These are phyloP conservation scores for Eulacestoma nigropectus DNA, from an alignment of 2,113 vertebrate genomes.

Conservation along the genomic window DNA sequence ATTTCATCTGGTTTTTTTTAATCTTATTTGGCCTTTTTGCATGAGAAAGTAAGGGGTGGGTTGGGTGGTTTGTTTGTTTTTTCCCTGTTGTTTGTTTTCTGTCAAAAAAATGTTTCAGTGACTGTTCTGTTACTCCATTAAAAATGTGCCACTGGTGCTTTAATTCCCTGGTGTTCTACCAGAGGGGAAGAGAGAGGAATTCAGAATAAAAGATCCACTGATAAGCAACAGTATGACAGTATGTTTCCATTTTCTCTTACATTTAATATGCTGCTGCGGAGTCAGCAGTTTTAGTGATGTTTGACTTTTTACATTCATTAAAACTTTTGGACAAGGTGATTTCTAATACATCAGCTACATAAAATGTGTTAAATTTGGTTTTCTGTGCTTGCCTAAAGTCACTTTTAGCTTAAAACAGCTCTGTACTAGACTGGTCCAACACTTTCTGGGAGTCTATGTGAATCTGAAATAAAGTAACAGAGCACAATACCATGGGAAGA, in stretches of 20 bases:
- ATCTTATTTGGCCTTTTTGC: neutral
- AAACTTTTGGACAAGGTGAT: neutral
- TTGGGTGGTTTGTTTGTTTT: neutral
- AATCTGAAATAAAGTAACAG: neutral
- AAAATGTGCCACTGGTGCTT: neutral
- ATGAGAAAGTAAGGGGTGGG: neutral
- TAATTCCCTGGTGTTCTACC: neutral
- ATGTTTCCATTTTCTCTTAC: neutral
- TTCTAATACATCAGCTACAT: neutral
- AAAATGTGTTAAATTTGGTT: neutral
- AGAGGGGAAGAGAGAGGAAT: neutral
- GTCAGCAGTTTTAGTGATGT: neutral
- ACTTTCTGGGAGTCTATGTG: neutral
- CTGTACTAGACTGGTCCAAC: neutral
- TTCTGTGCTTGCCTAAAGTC: neutral
- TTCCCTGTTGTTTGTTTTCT: neutral
- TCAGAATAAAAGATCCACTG: neutral
- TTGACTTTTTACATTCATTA: neutral
- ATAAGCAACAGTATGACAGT: neutral
- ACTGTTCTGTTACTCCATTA: neutral
- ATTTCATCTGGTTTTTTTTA: neutral
- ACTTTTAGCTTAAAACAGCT: neutral
- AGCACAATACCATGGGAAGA: neutral
- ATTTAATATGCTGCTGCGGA: neutral
- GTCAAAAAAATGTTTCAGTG: neutral